Conservation (phyloP, 2,888 invertebrate genomes). For the Scelioninae gen. 1 region DNA sequence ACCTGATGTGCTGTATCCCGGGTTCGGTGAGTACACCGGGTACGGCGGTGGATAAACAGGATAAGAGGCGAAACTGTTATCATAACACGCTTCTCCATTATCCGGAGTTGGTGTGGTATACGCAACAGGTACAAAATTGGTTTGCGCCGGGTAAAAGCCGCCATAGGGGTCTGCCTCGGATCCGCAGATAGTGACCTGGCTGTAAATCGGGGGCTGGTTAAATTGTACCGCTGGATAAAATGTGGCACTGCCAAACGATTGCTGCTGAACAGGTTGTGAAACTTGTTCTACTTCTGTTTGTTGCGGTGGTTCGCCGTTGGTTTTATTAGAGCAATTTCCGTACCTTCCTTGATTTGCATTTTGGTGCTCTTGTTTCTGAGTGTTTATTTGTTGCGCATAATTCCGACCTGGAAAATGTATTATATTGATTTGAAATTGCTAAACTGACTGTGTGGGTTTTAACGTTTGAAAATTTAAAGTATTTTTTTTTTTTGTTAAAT, state of each 20-base stretch:
- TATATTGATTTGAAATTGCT: no score
- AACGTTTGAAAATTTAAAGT: no score
- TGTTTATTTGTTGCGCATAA: conserved; percentile 48
- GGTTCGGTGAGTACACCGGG: conserved; percentile 73
- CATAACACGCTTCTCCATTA: conserved; percentile 65
- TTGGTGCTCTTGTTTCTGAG: conserved; percentile 24
- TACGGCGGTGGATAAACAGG: conserved; percentile 75
- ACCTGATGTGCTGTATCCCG: conserved; percentile 63
- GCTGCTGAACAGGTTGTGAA: conserved; percentile 5
- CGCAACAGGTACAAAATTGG: conserved; percentile 73
- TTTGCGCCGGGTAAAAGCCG: conserved; percentile 74
- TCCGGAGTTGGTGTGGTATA: conserved; percentile 74
- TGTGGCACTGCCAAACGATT: conserved; percentile 1
- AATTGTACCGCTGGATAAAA: conserved; percentile 72
- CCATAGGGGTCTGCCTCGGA: conserved; percentile 73
- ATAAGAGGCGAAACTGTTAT: conserved; percentile 54
- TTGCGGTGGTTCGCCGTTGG: conserved; percentile 10
- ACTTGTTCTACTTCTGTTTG: conserved; percentile 11
- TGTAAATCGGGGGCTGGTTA: conserved; percentile 74
- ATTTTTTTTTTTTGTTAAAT: no score
- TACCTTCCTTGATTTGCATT: conserved; percentile 15
- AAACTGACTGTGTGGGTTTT: no score
- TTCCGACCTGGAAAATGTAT: no score
- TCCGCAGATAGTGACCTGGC: conserved; percentile 72
- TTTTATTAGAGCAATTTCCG: conserved; percentile 8